Evolutionary conservation across 1,140 invertebrate genomes (phyloP).

Genomic region (Drosophila varians): DNA sequence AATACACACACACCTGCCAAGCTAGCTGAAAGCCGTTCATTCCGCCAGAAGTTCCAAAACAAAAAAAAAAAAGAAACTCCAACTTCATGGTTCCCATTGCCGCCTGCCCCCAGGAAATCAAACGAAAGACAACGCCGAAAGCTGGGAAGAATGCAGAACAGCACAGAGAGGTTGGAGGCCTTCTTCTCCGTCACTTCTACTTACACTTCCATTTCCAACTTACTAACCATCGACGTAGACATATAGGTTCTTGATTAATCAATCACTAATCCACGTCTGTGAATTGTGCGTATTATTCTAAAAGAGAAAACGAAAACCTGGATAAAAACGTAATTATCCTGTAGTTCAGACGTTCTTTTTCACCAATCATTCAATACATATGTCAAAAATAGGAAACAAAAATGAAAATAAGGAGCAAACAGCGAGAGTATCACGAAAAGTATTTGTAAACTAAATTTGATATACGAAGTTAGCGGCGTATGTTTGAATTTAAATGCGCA

Average conservation of each 20-base stretch:
- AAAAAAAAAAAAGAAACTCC: background rate
- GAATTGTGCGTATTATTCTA: conserved; percentile 65
- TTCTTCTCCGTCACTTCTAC: background rate
- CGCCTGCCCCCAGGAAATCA: conserved; percentile 24
- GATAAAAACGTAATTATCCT: conserved; percentile 14
- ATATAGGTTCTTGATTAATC: conserved; percentile 25
- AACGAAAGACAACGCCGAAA: conserved; percentile 34
- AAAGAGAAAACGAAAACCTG: conserved; percentile 24
- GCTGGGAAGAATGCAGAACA: background rate
- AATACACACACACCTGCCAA: conserved; percentile 52
- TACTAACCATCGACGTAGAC: conserved; percentile 29
- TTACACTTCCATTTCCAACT: conserved; percentile 13
- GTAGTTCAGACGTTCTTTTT: conserved; percentile 37
- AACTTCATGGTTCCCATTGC: conserved; percentile 53
- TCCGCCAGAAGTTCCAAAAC: conserved; percentile 55
- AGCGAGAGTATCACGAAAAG: conserved; percentile 61
- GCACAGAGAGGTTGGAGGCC: conserved; percentile 13
- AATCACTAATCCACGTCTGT: conserved; percentile 42
- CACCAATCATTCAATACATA: conserved; percentile 30
- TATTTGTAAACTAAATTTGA: conserved; percentile 70
- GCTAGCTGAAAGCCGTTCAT: conserved; percentile 70
- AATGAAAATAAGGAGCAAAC: background rate
- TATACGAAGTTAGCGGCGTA: conserved; percentile 43
- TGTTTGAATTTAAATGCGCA: conserved; percentile 69
- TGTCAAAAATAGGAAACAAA: conserved; percentile 7